phyloP scores from a whole-genome alignment of 2,797 vertebrate genomes.

The Poeciliopsis infans region DNA sequence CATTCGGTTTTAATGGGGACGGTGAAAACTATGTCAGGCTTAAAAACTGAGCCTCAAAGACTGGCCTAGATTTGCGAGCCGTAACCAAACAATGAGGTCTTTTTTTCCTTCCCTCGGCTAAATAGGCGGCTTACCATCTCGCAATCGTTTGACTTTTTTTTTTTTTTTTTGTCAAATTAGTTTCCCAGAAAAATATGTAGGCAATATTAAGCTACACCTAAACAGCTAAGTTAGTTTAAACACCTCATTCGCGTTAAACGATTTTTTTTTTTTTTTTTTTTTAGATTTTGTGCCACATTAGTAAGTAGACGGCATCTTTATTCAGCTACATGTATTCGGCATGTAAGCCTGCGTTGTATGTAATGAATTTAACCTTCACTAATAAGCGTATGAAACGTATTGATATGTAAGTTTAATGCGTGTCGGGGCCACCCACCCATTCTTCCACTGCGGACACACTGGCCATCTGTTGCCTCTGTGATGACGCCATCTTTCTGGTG shows the following conservation, averaged over 20 bases:
- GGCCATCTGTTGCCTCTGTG: slow-evolving; percentile 84
- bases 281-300: neutral
- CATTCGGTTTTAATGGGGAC: neutral
- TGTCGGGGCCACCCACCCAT: slow-evolving; percentile 67
- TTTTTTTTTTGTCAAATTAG: neutral
- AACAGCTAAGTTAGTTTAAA: neutral
- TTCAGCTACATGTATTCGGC: neutral
- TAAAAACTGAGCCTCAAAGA: slow-evolving; percentile 12
- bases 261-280: neutral
- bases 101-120: slow-evolving; percentile 44
- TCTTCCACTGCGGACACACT: slow-evolving; percentile 77
- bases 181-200: fast-evolving
- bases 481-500: slow-evolving; percentile 83
- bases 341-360: neutral
- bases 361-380: fast-evolving
- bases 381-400: neutral
- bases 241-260: neutral
- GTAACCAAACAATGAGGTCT: slow-evolving; percentile 65
- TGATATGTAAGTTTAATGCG: slow-evolving; percentile 40
- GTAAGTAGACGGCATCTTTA: neutral
- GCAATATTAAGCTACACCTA: too few species aligned
- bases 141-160: neutral
- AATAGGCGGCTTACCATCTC: slow-evolving; percentile 21
- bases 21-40: slow-evolving; percentile 27
- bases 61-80: slow-evolving; percentile 30